Conservation (phyloP, 2,797 vertebrate genomes). For the Aplochiton taeniatus region DNA sequence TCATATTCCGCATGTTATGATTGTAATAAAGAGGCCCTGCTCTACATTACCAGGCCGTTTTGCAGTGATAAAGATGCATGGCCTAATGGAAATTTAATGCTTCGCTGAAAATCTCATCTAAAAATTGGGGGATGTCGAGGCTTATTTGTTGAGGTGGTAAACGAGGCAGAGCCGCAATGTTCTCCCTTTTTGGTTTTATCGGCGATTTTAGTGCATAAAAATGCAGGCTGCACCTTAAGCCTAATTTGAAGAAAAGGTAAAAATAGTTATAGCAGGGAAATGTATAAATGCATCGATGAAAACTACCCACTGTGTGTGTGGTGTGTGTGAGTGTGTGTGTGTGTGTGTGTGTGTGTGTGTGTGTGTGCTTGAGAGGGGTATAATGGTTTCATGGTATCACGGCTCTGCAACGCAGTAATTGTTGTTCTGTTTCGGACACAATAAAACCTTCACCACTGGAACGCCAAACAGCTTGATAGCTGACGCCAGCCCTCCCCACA, state of each 20-base stretch:
- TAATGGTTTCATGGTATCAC: constrained; percentile 14
- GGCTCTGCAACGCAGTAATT: constrained; percentile 30
- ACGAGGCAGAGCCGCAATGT: too few species aligned
- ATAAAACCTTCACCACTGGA: constrained; percentile 45
- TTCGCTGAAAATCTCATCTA: constrained; percentile 33
- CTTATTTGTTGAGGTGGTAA: neutral
- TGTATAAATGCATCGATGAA: too few species aligned
- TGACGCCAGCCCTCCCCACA: constrained; percentile 16
- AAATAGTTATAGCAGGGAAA: too few species aligned
- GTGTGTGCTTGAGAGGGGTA: neutral
- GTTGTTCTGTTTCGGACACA: constrained; percentile 39
- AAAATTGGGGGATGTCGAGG: neutral
- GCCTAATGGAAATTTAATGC: constrained; percentile 51
- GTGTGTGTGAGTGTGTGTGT: neutral
- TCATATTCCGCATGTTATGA: constrained; percentile 55
- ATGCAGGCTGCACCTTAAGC: too few species aligned
- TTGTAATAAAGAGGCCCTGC: constrained; percentile 54
- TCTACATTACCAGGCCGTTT: constrained; percentile 33
- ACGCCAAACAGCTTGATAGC: constrained; percentile 27
- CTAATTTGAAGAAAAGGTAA: too few species aligned
- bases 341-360: constrained; percentile 3
- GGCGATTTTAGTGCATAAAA: too few species aligned
- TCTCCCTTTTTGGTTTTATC: too few species aligned
- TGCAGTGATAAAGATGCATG: constrained; percentile 27
- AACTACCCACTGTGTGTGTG: neutral